phyloP scores from a whole-genome alignment of 2,113 vertebrate genomes.

The Struthidea cinerea region DNA sequence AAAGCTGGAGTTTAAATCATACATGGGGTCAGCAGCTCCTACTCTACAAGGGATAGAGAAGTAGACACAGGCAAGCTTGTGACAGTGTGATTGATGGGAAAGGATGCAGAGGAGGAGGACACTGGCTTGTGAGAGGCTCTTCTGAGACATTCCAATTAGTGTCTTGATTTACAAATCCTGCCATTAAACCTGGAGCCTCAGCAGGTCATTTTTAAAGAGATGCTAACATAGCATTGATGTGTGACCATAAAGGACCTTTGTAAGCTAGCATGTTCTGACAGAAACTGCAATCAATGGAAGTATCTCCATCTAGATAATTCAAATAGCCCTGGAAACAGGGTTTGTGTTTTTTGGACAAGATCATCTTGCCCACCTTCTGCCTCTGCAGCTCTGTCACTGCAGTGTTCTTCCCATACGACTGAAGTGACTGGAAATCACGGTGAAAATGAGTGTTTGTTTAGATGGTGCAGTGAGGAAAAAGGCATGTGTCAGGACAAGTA shows the following conservation, averaged over 20 bases:
- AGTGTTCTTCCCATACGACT: background rate
- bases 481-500: background rate
- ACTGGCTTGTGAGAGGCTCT: background rate
- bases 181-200: background rate
- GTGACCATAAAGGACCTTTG: background rate
- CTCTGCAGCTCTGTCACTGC: background rate
- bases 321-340: background rate
- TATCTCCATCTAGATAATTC: background rate
- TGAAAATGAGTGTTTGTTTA: constrained; percentile 1
- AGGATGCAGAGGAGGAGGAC: background rate
- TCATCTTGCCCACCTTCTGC: background rate
- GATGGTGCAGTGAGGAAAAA: background rate
- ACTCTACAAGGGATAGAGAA: background rate
- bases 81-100: background rate
- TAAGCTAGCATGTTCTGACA: background rate
- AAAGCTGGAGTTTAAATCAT: background rate
- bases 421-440: background rate
- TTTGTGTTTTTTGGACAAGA: background rate
- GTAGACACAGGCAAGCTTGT: background rate
- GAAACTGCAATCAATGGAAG: background rate
- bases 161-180: constrained; percentile 16
- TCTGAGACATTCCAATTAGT: constrained; percentile 16
- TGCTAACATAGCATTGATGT: background rate
- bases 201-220: background rate
- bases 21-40: background rate